phyloP scores from a whole-genome alignment of 2,113 vertebrate genomes.

The Brienomyrus longianalis region DNA sequence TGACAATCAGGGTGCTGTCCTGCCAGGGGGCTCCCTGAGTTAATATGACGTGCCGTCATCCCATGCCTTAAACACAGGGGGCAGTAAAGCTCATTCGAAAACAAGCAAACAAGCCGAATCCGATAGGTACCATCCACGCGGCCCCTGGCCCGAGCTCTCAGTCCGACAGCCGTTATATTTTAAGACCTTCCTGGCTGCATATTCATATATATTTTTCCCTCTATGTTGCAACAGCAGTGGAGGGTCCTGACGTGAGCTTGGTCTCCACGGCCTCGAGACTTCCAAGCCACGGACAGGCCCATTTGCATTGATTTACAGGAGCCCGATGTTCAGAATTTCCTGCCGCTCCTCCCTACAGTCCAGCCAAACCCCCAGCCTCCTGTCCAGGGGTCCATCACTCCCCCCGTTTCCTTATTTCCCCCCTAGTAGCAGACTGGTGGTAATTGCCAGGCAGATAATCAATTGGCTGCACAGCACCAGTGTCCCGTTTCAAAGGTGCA shows the following conservation, averaged over 20 bases:
- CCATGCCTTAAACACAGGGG: neutral
- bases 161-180: neutral
- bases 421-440: slow-evolving; percentile 10
- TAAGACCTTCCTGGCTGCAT: neutral
- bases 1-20: slow-evolving; percentile 61
- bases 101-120: slow-evolving; percentile 13
- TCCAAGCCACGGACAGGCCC: neutral
- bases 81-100: slow-evolving; percentile 14
- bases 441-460: slow-evolving; percentile 37
- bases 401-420: neutral
- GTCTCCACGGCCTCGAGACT: neutral
- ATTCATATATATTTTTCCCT: neutral
- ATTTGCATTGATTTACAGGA: neutral
- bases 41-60: slow-evolving; percentile 6
- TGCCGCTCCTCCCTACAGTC: neutral
- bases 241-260: neutral
- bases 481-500: slow-evolving; percentile 28
- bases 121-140: neutral
- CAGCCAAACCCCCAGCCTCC: neutral
- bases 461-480: slow-evolving; percentile 30
- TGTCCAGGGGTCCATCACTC: neutral
- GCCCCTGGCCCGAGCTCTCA: neutral
- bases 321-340: neutral
- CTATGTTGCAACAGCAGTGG: neutral
- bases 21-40: slow-evolving; percentile 13